Evolutionary conservation across 1,140 invertebrate species (phyloP).

Genomic region (Drosophila melanogaster): DNA sequence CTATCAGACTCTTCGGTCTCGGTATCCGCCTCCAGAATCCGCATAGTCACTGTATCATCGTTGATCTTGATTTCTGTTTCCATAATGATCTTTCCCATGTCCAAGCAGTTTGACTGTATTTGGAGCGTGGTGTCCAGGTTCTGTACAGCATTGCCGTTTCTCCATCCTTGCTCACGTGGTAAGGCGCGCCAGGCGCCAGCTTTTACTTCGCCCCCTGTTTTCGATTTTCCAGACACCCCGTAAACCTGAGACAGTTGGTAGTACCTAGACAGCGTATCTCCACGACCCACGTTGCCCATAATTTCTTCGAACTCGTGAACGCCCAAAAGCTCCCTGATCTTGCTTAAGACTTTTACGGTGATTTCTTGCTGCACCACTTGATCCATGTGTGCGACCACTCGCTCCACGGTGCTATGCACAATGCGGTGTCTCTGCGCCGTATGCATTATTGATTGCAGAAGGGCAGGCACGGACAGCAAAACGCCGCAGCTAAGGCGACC

Average conservation of each 20-base stretch:
- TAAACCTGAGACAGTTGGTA: constrained; percentile 89
- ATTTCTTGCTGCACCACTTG: constrained; percentile 89
- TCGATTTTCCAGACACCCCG: constrained; percentile 76
- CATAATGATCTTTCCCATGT: constrained; percentile 88
- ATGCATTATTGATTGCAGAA: constrained; percentile 86
- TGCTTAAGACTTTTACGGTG: constrained; percentile 88
- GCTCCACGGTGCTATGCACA: constrained; percentile 85
- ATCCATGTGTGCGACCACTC: constrained; percentile 87
- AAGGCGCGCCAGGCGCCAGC: constrained; percentile 65
- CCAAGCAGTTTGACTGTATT: constrained; percentile 31
- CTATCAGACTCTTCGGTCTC: constrained; percentile 70
- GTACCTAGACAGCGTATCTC: constrained; percentile 87
- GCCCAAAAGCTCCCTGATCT: constrained; percentile 88
- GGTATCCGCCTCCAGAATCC: constrained; percentile 89
- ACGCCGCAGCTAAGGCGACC: constrained; percentile 88
- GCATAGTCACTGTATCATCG: constrained; percentile 91
- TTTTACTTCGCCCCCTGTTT: constrained; percentile 18
- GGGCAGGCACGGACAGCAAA: constrained; percentile 88
- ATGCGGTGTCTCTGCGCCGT: constrained; percentile 81
- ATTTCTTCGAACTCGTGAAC: constrained; percentile 87
- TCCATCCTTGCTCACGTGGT: constrained; percentile 64
- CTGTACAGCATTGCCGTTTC: constrained; percentile 13
- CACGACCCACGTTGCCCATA: constrained; percentile 69
- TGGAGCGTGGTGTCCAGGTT: constrained; percentile 6
- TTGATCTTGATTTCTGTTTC: constrained; percentile 93